These are phyloP conservation scores for Rhinichthys klamathensis DNA, from an alignment of 2,113 vertebrate species.

Conservation along the genomic window DNA sequence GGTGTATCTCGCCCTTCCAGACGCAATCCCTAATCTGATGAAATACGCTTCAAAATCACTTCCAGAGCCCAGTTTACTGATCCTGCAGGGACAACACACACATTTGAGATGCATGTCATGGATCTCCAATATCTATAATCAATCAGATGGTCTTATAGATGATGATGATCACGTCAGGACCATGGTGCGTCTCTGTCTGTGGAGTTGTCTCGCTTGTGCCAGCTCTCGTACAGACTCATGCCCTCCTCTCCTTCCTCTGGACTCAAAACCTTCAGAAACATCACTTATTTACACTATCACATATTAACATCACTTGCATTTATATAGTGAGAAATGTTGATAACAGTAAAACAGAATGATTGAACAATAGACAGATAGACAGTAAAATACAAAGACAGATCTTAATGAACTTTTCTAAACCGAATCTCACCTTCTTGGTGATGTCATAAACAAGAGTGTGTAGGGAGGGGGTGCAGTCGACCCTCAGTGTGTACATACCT, in stretches of 20 bases:
- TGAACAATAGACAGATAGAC: background rate
- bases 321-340: background rate
- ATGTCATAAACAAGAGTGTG: constrained; percentile 87
- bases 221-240: constrained; percentile 89
- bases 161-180: constrained; percentile 61
- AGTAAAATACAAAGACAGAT: background rate
- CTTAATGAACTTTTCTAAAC: too few relatives aligned
- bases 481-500: constrained; percentile 96
- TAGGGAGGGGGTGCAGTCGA: constrained; percentile 93
- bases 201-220: constrained; percentile 91
- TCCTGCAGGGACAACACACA: constrained; percentile 68
- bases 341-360: too few relatives aligned
- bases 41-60: constrained; percentile 98
- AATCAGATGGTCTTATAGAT: background rate
- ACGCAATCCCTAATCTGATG: constrained; percentile 90
- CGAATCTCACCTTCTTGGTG: constrained; percentile 86
- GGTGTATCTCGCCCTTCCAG: constrained; percentile 91
- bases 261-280: constrained; percentile 81
- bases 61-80: constrained; percentile 95
- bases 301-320: background rate
- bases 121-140: background rate
- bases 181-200: constrained; percentile 81
- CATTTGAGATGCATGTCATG: background rate
- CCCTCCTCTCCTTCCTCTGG: constrained; percentile 88
- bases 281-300: constrained; percentile 24